These are phyloP conservation scores for Oscheius sp. DNA, from an alignment of 2,888 invertebrate genomes.

Conservation along the genomic window DNA sequence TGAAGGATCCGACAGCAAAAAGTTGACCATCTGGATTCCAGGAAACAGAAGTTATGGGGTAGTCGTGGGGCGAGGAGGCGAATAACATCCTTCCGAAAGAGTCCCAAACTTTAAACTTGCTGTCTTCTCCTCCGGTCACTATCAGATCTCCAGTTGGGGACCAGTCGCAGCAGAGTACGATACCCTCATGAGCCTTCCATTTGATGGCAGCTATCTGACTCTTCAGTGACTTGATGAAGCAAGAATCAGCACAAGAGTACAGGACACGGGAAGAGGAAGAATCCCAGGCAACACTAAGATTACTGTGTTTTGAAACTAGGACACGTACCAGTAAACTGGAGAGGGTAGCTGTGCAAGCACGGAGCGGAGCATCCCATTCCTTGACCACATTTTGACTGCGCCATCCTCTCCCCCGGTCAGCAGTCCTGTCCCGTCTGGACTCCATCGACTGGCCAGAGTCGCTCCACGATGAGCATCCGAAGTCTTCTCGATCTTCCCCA, in stretches of 20 bases:
- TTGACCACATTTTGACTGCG: constrained; percentile 93
- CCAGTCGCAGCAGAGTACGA: constrained; percentile 83
- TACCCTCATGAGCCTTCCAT: constrained; percentile 96
- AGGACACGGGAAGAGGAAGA: constrained; percentile 74
- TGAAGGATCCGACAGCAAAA: constrained; percentile 92
- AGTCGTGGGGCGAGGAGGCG: constrained; percentile 86
- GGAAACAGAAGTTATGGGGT: constrained; percentile 89
- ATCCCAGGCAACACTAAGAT: constrained; percentile 63
- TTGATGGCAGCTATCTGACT: constrained; percentile 63
- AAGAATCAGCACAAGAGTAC: constrained; percentile 78
- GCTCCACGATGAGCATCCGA: constrained; percentile 90
- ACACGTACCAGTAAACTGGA: constrained; percentile 75
- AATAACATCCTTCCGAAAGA: constrained; percentile 88
- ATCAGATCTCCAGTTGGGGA: constrained; percentile 78
- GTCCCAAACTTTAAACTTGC: constrained; percentile 92
- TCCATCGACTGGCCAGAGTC: constrained; percentile 90
- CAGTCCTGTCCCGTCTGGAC: constrained; percentile 92
- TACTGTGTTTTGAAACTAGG: neutral
- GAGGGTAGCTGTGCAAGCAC: constrained; percentile 81
- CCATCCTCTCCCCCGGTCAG: constrained; percentile 98
- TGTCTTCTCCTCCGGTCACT: constrained; percentile 82
- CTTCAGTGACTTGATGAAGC: constrained; percentile 79
- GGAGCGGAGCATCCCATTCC: constrained; percentile 89
- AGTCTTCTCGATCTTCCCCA: constrained; percentile 90
- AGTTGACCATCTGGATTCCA: constrained; percentile 92